Base-by-base conservation (phyloP, 2,113 vertebrate species). In the Charadrius vociferus region DNA sequence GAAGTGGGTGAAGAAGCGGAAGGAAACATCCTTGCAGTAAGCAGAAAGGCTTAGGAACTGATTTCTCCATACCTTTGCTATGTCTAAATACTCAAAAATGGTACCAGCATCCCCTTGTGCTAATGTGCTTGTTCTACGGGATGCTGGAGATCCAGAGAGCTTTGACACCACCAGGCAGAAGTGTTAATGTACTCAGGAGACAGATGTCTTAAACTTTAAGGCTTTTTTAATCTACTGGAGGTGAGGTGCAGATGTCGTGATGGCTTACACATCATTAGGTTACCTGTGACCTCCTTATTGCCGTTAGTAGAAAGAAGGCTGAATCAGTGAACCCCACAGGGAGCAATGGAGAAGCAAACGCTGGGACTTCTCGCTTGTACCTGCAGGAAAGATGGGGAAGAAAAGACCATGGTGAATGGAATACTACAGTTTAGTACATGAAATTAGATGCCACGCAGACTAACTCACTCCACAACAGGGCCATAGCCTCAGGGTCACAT, bases 101-200 rank as follows among this genome's bases (percentile, higher is more conserved):
- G 55, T 82, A 34, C 32, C 49, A 73, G 49, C 32, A 26, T 43
- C 23, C 21, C 14, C 37, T 20, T n/a, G 26, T 41, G 34, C 53
- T 68, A 47, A 65, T 0, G 3, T 36, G 12, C 1, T 8, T 29
- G 34, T 63, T 91, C 67, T 84, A 43, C 0, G 0, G 39, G 50
- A 49, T 27, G 20, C 20, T 59, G 58, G 62, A 81, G 68, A 59
- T 26, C 34, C 37, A 65, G 30, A 77, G 67, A 43, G 45, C 63
- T 65, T 71, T 71, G 39, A 61, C n/a, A 63, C 8, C 26, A 45
- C 24, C 36, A 47, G 61, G 30, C 7, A 81, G 27, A 61, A 77
- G 37, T 30, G 13, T 39, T 68, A 70, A 74, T 1, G 6, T 53
- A 43, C 43, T n/a, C 34, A 27, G n/a, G 20, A 74, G 30, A n/a